A percentile compares a stretch with the other conserved stretches of the same genome.
Conservation (phyloP, 2,113 vertebrate species). For the Cynoglossus semilaevis region DNA sequence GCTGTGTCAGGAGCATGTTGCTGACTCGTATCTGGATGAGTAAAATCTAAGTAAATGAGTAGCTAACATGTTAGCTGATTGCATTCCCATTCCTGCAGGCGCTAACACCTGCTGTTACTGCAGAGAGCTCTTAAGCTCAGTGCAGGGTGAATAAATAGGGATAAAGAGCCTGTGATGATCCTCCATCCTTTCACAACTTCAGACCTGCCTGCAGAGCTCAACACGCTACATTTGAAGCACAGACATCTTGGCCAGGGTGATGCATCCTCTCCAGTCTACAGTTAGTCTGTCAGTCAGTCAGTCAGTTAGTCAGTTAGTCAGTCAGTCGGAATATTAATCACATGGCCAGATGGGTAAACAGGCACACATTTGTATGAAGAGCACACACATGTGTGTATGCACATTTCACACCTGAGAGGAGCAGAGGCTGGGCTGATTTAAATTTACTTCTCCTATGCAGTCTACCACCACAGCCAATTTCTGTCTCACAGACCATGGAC, state of each 20-base stretch:
- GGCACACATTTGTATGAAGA: slow-evolving; percentile 40
- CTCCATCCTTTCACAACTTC: slow-evolving; percentile 37
- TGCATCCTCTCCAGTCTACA: slow-evolving; percentile 15
- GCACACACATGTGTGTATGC: slow-evolving; percentile 23
- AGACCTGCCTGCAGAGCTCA: slow-evolving; percentile 44
- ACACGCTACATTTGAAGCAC: slow-evolving; percentile 28
- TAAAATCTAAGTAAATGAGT: slow-evolving; percentile 26
- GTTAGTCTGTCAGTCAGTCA: slow-evolving; percentile 6
- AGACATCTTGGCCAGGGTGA: slow-evolving; percentile 29
- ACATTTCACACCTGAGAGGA: slow-evolving; percentile 34
- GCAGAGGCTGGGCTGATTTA: slow-evolving; percentile 34
- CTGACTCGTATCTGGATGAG: neutral
- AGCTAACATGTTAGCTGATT: slow-evolving; percentile 12
- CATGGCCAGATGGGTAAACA: slow-evolving; percentile 31
- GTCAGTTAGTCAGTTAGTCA: neutral
- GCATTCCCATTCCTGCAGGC: slow-evolving; percentile 22
- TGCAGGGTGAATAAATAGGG: slow-evolving; percentile 21
- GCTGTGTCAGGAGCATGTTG: neutral
- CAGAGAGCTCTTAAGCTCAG: slow-evolving; percentile 42
- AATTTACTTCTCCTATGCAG: slow-evolving; percentile 10
- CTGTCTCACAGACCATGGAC: slow-evolving; percentile 8
- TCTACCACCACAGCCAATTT: slow-evolving; percentile 12
- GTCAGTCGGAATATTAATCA: slow-evolving; percentile 31
- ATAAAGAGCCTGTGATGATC: slow-evolving; percentile 47
- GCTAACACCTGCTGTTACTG: slow-evolving; percentile 13